phyloP scores from a whole-genome alignment of 2,888 invertebrate genomes.

The Drosophila diplacantha region DNA sequence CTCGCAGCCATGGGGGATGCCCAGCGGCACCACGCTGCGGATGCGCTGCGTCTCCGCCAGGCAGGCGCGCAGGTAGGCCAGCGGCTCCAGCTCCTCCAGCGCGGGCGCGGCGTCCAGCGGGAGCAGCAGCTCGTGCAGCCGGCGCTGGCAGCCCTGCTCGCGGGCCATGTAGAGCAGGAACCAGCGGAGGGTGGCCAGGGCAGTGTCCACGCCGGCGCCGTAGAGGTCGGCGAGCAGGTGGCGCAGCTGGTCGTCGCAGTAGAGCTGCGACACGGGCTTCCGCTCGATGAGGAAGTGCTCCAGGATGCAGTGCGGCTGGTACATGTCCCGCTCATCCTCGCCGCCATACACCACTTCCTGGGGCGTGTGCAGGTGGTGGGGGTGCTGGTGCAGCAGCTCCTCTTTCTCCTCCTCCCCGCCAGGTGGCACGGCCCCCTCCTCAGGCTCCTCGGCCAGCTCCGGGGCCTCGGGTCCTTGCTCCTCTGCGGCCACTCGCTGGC shows the following conservation, averaged over 20 bases:
- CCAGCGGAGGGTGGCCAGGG: conserved; percentile 88
- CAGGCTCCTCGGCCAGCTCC: not conserved
- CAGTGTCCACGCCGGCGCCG: conserved; percentile 92
- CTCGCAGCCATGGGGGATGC: conserved; percentile 89
- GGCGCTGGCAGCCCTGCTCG: conserved; percentile 81
- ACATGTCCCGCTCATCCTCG: not conserved
- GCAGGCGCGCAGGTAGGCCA: conserved; percentile 80
- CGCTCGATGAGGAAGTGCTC: conserved; percentile 83
- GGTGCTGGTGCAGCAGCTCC: not conserved
- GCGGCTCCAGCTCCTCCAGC: conserved; percentile 68
- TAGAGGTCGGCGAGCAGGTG: conserved; percentile 89
- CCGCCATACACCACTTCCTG: not conserved
- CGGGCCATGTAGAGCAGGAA: conserved; percentile 87
- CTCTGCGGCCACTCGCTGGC: not conserved
- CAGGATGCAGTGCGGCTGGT: conserved; percentile 79
- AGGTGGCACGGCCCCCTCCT: not conserved
- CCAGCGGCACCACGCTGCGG: conserved; percentile 87
- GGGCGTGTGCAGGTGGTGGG: not conserved
- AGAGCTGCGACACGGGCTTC: conserved; percentile 49
- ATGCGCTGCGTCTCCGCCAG: conserved; percentile 88
- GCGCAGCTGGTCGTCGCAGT: conserved; percentile 79
- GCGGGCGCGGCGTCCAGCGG: conserved; percentile 45
- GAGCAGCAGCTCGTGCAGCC: conserved; percentile 60
- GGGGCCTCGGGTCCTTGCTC: not conserved
- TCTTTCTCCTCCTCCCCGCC: not conserved